Evolutionary conservation across 2,113 vertebrate species (phyloP), one percentile per base, ranked within the genome.

Genomic region (Sterna hirundo): DNA sequence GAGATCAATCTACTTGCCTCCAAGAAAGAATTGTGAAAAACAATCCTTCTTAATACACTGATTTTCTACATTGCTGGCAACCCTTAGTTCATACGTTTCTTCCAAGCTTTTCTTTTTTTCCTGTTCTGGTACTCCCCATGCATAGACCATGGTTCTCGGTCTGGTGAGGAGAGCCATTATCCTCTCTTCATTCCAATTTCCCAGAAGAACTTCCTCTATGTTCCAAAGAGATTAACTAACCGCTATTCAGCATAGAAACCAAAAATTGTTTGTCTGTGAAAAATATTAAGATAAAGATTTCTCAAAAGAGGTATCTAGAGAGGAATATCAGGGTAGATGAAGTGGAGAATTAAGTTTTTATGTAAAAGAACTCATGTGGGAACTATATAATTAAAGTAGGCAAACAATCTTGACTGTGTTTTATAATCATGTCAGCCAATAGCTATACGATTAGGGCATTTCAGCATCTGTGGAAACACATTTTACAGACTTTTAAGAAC

Each of bases 261-360:
- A 61, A 87, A 71, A 91, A 77, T 4, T 44, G 13, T 49, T 85
- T 72, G 17, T 55, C 49, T 94, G 34, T 79, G 70, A 90, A 95
- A 96, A 91, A 76, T 79, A 65, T 61, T 71, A 78, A 89, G 79
- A 83, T 62, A 84, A 88, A 94, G 16, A 52, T 90, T n/a, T 71
- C 66, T 90, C 46, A 46, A 90, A 94, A 93, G 94, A 91, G 66
- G 40, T 49, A 76, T 83, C 34, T 69, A 72, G 52, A 79, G 60
- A 82, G n/a, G 32, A 79, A 30, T 82, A 88, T 40, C 77, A 68
- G 26, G 91, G 61, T 77, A 94, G 78, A 95, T 95, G 46, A 96
- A 96, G 82, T 93, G 75, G 78, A 93, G 87, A 93, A 97, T 97
- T 93, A 90, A 95, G 79, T 38, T 96, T 96, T 94, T 90, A 77